Conservation (phyloP, 2,888 invertebrate species). For the Cylloceria caligata region DNA sequence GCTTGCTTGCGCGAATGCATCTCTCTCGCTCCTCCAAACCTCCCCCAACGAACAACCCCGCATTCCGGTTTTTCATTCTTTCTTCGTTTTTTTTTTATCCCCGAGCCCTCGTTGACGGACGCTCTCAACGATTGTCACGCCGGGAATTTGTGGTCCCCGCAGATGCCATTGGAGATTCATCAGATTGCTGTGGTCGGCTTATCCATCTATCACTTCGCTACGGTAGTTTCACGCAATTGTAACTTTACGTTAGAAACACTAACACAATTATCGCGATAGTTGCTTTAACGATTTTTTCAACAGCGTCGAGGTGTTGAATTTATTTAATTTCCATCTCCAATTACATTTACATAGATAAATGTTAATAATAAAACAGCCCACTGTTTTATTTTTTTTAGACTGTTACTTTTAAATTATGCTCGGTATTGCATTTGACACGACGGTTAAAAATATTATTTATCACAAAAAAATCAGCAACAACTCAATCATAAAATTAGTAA, state of each 20-base stretch:
- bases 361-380: too few species aligned
- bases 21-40: slow-evolving; percentile 12
- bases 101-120: slow-evolving; percentile 74
- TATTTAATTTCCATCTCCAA: too few species aligned
- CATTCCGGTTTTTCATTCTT: slow-evolving; percentile 16
- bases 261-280: slow-evolving; percentile 15
- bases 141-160: slow-evolving; percentile 75
- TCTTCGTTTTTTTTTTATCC: slow-evolving; percentile 72
- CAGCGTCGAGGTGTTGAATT: neutral
- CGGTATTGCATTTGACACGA: neutral
- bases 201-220: slow-evolving; percentile 27
- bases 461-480: neutral
- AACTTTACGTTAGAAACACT: neutral
- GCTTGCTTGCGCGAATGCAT: slow-evolving; percentile 45
- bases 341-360: too few species aligned
- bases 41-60: slow-evolving; percentile 28
- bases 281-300: neutral
- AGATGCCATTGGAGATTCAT: slow-evolving; percentile 63
- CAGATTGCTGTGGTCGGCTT: slow-evolving; percentile 43
- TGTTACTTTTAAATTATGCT: neutral
- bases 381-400: too few species aligned
- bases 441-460: neutral
- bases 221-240: slow-evolving; percentile 27
- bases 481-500: neutral
- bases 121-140: slow-evolving; percentile 75